Conservation (phyloP, 2,888 invertebrate genomes). For the Holacanthella duospinosa region DNA sequence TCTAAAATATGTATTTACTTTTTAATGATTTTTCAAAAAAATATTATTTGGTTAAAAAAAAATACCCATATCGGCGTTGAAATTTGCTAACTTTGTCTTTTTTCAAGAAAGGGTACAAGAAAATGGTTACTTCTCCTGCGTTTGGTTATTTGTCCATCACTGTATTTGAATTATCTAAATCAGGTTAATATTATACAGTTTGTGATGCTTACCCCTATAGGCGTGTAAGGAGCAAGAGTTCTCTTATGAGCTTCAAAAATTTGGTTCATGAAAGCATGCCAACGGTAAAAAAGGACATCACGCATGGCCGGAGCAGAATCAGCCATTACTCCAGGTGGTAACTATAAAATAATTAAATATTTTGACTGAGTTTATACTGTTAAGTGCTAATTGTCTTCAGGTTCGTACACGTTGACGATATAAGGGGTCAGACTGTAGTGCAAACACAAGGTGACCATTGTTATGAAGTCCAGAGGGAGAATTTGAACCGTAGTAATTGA, state of each 20-base stretch:
- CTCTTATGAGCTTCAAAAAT: constrained; percentile 63
- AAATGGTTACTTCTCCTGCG: too few relatives aligned
- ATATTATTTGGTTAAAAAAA: too few relatives aligned
- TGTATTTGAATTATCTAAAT: too few relatives aligned
- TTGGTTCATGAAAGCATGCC: constrained; percentile 68
- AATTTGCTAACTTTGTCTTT: too few relatives aligned
- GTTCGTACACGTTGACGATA: constrained; percentile 54
- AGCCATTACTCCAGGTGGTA: constrained; percentile 69
- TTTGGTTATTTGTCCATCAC: too few relatives aligned
- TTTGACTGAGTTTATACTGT: not conserved
- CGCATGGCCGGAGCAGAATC: constrained; percentile 75
- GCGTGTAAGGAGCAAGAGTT: constrained; percentile 56
- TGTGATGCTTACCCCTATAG: constrained; percentile 2
- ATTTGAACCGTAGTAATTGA: constrained; percentile 52
- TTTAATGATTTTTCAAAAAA: not conserved
- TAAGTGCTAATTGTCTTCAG: not conserved
- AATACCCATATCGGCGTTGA: too few relatives aligned
- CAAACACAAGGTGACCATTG: constrained; percentile 65
- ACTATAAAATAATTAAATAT: constrained; percentile 47
- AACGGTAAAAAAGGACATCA: constrained; percentile 74
- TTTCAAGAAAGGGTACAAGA: too few relatives aligned
- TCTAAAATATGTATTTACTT: too few relatives aligned
- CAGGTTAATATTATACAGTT: not conserved
- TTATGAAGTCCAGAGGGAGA: constrained; percentile 56
- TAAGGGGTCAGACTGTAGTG: constrained; percentile 69